These are phyloP conservation scores for Morpho deidamia DNA, from an alignment of 2,888 invertebrate species.

Conservation along the genomic window DNA sequence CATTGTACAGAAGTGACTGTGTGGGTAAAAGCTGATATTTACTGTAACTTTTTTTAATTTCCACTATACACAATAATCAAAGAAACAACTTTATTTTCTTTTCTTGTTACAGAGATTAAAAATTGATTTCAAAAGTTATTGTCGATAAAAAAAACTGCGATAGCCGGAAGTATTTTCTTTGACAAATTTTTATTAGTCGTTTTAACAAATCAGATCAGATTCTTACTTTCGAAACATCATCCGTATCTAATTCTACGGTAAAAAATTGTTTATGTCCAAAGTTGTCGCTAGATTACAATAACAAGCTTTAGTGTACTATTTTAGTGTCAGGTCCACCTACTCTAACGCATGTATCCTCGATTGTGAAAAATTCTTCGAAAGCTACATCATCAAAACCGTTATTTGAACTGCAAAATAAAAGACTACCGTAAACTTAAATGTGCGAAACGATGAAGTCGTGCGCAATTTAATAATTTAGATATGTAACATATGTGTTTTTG, in stretches of 20 bases:
- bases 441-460: background rate
- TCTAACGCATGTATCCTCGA: conserved; percentile 33
- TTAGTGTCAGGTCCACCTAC: conserved; percentile 46
- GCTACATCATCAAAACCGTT: conserved; percentile 58
- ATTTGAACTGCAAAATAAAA: conserved; percentile 32
- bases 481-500: background rate
- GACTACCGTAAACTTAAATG: conserved; percentile 10
- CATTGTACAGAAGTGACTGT: conserved; percentile 1
- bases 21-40: too few relatives aligned
- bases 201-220: background rate
- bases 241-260: conserved; percentile 5
- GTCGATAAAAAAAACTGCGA: too few relatives aligned
- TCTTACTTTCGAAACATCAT: conserved; percentile 4
- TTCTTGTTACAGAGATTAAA: too few relatives aligned
- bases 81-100: too few relatives aligned
- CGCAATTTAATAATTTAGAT: background rate
- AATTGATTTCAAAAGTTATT: too few relatives aligned
- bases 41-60: too few relatives aligned
- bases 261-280: conserved; percentile 4
- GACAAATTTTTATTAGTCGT: background rate
- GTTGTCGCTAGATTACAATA: conserved; percentile 4
- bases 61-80: too few relatives aligned
- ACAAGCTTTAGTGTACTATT: conserved; percentile 10
- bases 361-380: conserved; percentile 43
- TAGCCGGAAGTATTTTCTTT: too few relatives aligned